Conservation (phyloP, 1,140 invertebrate species). For the Plectrocnemia conspersa region DNA sequence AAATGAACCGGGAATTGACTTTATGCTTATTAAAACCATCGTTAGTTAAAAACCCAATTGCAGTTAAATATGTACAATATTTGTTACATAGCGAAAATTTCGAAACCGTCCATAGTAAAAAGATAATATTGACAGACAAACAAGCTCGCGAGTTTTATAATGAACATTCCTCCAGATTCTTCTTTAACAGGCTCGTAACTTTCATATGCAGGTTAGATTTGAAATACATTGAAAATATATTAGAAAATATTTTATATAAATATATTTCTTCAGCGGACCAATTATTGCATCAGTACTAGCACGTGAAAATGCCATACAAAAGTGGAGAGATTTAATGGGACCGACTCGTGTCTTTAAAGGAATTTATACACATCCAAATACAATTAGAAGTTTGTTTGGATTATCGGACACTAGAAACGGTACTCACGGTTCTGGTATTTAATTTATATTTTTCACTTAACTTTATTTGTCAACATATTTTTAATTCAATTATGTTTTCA, state of each 20-base stretch:
- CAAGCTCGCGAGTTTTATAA: conserved; percentile 74
- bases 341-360: conserved; percentile 82
- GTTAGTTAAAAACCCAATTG: conserved; percentile 63
- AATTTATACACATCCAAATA: conserved; percentile 69
- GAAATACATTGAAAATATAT: neutral
- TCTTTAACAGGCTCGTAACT: conserved; percentile 78
- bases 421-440: conserved; percentile 79
- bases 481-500: conserved; percentile 42
- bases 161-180: conserved; percentile 82
- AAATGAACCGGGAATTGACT: conserved; percentile 51
- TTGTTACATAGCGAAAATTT: conserved; percentile 69
- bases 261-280: conserved; percentile 64
- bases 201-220: conserved; percentile 74
- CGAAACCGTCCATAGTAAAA: conserved; percentile 66
- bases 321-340: conserved; percentile 81
- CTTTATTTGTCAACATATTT: neutral
- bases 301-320: conserved; percentile 65
- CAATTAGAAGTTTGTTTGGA: conserved; percentile 77
- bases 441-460: conserved; percentile 21
- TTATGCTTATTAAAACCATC: conserved; percentile 74
- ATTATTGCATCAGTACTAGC: conserved; percentile 74
- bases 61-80: conserved; percentile 60
- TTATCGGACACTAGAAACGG: conserved; percentile 90
- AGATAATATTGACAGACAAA: conserved; percentile 56
- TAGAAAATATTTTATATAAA: conserved; percentile 9